Evolutionary conservation across 1,140 invertebrate genomes (phyloP), one percentile per base, ranked within the genome.

Genomic region (Belonocnema kinseyi): DNA sequence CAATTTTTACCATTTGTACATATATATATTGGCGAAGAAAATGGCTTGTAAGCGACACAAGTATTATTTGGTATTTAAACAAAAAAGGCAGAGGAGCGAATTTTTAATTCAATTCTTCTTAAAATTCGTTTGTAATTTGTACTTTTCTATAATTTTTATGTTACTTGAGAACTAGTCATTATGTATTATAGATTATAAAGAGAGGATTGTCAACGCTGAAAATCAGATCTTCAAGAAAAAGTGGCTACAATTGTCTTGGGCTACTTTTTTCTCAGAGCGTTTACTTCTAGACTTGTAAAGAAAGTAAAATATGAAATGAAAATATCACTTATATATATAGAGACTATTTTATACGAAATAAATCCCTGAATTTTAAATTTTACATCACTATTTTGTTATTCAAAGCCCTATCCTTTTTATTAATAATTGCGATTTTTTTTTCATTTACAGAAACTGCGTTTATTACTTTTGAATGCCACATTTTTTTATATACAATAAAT

Each of bases 301-400:
- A 89, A 89, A 88, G 33, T 85, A 81, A 84, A 85, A 66, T 83
- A 86, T 76, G 26, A 33, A 46, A 46, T 46, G 40, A 46, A 46
- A 46, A 46, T 87, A 88, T 88, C 79, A 79, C 79, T 80, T 86
- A 90, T 88, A 87, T 85, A 90, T 86, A 83, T 80, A 88, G 80
- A 91, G 83, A 90, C 88, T 85, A 90, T 91, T 91, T 91, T 91
- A 90, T 90, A 91, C 84, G 81, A 89, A 90, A 91, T 90, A 88
- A 89, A 91, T 87, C 81, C 81, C 82, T 46, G 40, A 46, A 46
- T 46, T 46, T 75, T 82, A 87, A 76, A 75, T 79, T 75, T 75
- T 72, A 79, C 71, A 75, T 56, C 54, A 33, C 26, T 3, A 33
- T 33, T 77, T 13, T 66, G 61, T 66, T 66, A 46, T 66, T 66